Base-by-base conservation (phyloP, 1,140 invertebrate species). In the Rhagoletis pomonella region DNA sequence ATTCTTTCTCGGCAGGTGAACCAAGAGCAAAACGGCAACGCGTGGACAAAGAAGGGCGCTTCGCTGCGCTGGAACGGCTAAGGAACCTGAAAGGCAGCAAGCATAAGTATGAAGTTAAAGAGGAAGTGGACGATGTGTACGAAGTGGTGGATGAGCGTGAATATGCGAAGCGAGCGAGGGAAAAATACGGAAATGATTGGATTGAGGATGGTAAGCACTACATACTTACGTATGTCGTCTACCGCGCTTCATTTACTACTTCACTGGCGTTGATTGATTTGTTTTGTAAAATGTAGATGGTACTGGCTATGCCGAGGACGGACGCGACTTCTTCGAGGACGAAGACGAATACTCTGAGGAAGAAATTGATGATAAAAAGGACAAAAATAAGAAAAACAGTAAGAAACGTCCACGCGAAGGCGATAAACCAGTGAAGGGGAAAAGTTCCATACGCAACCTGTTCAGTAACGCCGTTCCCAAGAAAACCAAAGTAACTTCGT, bases 311-410 rank as follows among this genome's bases (percentile, higher is more conserved):
- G 95, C 97, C 6, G 98, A 99, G 94, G 98, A 99, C 96, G 98
- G 98, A 0, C 94, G 98, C 89, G 98, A 99, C 93, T 98, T 99
- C 89, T 99, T 99, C 95, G 98, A 99, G 94, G 98, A 99, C 93
- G 96, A 96, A 88, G 95, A 95, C 47, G 92, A 91, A 94, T 95
- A 91, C 81, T 91, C 90, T 62, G 94, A 95, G 87, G 93, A 92
- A 39, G 93, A 95, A 90, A 73, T 88, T 7, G 73, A 42, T 4
- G 50, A 87, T 0, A 86, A 81, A 93, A 94, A 17, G 90, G 90
- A 81, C 91, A 90, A 89, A 91, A 90, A 92, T 90, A 90, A 92
- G 17, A 91, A 81, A 89, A 94, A 90, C 89, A 93, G 90, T 91
- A 93, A 88, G 88, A 93, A 93, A 91, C 93, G 90, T 90, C 94